Evolutionary conservation across 2,888 invertebrate species (phyloP).

Genomic region (Sinodicranocentrus sp.): DNA sequence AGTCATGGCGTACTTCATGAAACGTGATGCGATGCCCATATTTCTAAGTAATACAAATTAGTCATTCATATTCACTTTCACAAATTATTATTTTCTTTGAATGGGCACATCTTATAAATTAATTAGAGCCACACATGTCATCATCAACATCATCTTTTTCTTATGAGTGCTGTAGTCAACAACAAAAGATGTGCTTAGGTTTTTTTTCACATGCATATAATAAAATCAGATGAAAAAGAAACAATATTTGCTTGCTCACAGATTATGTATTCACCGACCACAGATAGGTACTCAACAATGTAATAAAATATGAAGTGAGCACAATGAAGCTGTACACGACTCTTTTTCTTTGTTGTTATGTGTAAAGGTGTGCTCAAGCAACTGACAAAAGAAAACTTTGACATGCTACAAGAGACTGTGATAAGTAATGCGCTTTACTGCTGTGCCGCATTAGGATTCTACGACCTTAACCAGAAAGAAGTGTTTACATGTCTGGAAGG

Average conservation of each 20-base stretch:
- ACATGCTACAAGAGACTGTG: constrained; percentile 58
- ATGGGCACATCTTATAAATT: constrained; percentile 46
- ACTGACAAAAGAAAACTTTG: constrained; percentile 59
- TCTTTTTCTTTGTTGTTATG: background rate
- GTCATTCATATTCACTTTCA: constrained; percentile 47
- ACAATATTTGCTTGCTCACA: too few relatives aligned
- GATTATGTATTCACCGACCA: background rate
- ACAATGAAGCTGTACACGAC: background rate
- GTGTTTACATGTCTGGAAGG: constrained; percentile 64
- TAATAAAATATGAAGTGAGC: background rate
- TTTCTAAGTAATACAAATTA: constrained; percentile 58
- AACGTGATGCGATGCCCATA: constrained; percentile 58
- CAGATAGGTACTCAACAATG: background rate
- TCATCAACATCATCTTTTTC: constrained; percentile 6
- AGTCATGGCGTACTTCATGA: constrained; percentile 60
- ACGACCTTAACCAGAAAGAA: constrained; percentile 65
- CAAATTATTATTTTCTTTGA: constrained; percentile 31
- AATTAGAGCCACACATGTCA: constrained; percentile 54
- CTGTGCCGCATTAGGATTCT: constrained; percentile 61
- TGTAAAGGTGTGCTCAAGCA: constrained; percentile 53
- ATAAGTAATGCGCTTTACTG: constrained; percentile 64
- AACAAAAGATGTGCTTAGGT: background rate
- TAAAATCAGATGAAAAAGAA: too few relatives aligned
- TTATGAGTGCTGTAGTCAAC: background rate
- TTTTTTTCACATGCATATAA: too few relatives aligned